Conservation (phyloP, 2,888 invertebrate genomes). For the Diarsia brunnea region DNA sequence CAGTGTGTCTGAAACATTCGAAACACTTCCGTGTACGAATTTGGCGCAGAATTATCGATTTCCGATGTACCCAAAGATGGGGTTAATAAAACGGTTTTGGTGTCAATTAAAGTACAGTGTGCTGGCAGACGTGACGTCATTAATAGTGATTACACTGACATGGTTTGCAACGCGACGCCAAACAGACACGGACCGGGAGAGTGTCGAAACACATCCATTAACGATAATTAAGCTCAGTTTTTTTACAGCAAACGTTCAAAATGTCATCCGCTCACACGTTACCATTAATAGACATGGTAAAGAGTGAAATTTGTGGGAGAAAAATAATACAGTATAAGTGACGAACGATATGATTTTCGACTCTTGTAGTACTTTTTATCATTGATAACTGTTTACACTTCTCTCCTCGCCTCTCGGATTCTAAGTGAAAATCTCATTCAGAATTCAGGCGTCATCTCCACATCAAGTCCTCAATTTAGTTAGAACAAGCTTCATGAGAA, state of each 20-base stretch:
- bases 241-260: constrained; percentile 63
- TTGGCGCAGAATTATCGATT: constrained; percentile 46
- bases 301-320: constrained; percentile 39
- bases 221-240: constrained; percentile 68
- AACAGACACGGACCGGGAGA: constrained; percentile 46
- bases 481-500: not conserved
- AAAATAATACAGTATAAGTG: constrained; percentile 11
- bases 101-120: constrained; percentile 46
- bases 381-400: not conserved
- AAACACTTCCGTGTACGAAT: constrained; percentile 46
- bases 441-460: no score
- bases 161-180: constrained; percentile 66
- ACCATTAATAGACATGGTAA: constrained; percentile 56
- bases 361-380: not conserved
- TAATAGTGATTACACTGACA: constrained; percentile 67
- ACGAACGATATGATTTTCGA: not conserved
- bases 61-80: constrained; percentile 48
- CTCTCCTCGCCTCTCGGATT: not conserved
- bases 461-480: not conserved
- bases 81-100: constrained; percentile 40
- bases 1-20: constrained; percentile 14
- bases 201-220: constrained; percentile 73
- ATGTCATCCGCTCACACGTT: constrained; percentile 59
- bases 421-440: not conserved
- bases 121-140: constrained; percentile 64